Conservation (phyloP, 2,113 vertebrate species). For the Oriolus oriolus region DNA sequence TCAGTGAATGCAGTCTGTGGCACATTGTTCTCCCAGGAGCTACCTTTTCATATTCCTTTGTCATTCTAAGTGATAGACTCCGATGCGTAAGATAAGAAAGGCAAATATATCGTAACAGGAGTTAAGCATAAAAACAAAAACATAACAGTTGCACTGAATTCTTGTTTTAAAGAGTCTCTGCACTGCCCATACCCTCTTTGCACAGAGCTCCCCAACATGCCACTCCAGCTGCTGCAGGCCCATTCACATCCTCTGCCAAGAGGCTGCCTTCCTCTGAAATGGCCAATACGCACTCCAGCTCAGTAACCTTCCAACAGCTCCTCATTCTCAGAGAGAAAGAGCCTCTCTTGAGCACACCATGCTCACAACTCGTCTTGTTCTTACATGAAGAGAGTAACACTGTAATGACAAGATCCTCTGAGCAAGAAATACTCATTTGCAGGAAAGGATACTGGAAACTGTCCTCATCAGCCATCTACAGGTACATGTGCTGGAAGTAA, state of each 20-base stretch:
- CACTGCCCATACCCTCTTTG: neutral
- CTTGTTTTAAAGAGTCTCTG: neutral
- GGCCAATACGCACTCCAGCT: neutral
- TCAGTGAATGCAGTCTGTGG: neutral
- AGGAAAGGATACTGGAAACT: neutral
- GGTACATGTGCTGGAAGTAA: neutral
- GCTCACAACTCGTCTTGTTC: neutral
- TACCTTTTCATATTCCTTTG: neutral
- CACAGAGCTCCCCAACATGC: neutral
- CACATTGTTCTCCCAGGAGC: neutral
- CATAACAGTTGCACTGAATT: neutral
- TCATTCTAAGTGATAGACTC: neutral
- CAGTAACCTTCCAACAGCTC: neutral
- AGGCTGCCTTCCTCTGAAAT: neutral
- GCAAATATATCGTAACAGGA: neutral
- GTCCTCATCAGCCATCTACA: neutral
- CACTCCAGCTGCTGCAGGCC: neutral
- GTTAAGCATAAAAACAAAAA: neutral
- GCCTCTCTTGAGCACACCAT: neutral
- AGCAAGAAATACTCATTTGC: neutral
- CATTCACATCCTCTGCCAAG: neutral
- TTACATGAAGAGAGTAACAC: neutral
- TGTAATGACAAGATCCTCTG: neutral
- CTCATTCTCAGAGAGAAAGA: neutral
- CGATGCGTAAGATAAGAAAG: neutral